These are phyloP conservation scores for Heliconius erato DNA, from an alignment of 2,888 invertebrate species.

Conservation along the genomic window DNA sequence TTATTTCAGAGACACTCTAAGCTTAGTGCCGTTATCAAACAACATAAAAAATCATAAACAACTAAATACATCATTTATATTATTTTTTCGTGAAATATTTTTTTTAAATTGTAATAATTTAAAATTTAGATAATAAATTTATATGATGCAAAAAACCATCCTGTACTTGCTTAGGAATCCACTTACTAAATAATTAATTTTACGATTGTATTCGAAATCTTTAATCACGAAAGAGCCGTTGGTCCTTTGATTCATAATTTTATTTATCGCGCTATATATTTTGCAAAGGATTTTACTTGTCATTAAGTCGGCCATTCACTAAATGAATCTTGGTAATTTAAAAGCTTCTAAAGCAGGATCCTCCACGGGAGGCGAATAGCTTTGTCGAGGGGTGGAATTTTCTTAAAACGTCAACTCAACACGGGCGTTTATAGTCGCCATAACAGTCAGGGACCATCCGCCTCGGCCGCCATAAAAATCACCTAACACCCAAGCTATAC, in stretches of 20 bases:
- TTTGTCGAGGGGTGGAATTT: conserved; percentile 65
- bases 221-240: conserved; percentile 53
- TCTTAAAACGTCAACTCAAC: conserved; percentile 78
- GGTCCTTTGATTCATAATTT: conserved; percentile 65
- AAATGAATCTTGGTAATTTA: conserved; percentile 77
- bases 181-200: conserved; percentile 15
- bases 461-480: conserved; percentile 77
- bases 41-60: background rate
- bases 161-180: background rate
- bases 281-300: conserved; percentile 67
- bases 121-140: background rate
- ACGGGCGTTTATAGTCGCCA: conserved; percentile 78
- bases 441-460: conserved; percentile 78
- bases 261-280: conserved; percentile 67
- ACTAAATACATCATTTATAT: background rate
- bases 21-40: too few species aligned
- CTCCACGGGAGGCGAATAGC: conserved; percentile 58
- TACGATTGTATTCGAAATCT: conserved; percentile 34
- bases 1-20: background rate
- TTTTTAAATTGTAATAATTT: too few species aligned
- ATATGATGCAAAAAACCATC: background rate
- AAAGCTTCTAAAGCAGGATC: conserved; percentile 69
- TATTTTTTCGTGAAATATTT: background rate
- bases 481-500: conserved; percentile 60
- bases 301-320: conserved; percentile 75